Evolutionary conservation across 2,888 invertebrate genomes (phyloP), one percentile per base, ranked within the genome.

Genomic region (Neuroscelio doddi): DNA sequence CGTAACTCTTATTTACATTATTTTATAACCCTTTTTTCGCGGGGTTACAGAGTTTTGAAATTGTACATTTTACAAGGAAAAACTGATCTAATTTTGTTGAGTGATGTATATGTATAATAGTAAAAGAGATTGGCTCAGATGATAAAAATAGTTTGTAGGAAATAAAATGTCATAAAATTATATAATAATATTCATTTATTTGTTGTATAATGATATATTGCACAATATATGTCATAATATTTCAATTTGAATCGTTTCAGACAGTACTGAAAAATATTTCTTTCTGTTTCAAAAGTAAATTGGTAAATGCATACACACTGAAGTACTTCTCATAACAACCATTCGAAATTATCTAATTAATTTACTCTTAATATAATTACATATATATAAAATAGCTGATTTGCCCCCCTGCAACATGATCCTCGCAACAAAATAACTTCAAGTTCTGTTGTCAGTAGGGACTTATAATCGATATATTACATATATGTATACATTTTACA

Each of bases 361-460:
- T 12, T 15, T 14, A 7, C 7, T 3, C 14, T 12, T 3, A 3
- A n/a, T 10, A 32, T 9, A n/a, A 32, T 3, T 15, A 12, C 7
- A 12, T 36, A 12, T 15, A 36, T 36, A 36, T 14, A 14, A 36
- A 36, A 36, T 14, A 36, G 14, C 14, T 17, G n/a, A 29, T 15
- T 50, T 45, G 49, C 57, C 41, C 36, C 53, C 50, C 39, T 26
- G 41, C 59, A 56, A 57, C 55, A 64, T 61, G 70, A 68, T 62
- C 61, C 71, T 75, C 73, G 72, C 69, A 77, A 79, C 76, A 74
- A 79, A 61, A 68, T 57, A 77, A 76, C 74, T 46, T 70, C 72
- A 78, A 79, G 74, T 68, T 70, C 64, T 46, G 61, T 56, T 50
- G 38, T 30, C 34, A 34, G 30, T 16, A 57, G 42, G 52, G 50